Evolutionary conservation across 2,888 invertebrate genomes (phyloP).

Genomic region (Coenonympha glycerion): DNA sequence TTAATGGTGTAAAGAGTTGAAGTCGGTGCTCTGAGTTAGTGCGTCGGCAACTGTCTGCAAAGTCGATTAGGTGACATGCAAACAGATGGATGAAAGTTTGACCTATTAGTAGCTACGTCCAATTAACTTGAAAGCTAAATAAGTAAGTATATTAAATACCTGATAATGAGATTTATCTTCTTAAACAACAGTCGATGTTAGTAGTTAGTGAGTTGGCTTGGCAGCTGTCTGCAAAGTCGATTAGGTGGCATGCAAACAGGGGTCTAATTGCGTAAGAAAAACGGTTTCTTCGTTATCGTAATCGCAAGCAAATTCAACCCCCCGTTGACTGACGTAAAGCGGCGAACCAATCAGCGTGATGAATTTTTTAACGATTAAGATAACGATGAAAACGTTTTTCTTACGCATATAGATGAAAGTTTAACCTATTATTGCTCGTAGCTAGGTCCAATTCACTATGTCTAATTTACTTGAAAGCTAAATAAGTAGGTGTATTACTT

Average conservation of each 20-base stretch:
- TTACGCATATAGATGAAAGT: neutral
- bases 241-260: conserved; percentile 34
- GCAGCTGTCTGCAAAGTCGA: conserved; percentile 50
- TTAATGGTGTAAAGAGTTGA: conserved; percentile 70
- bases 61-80: conserved; percentile 47
- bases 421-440: too few relatives aligned
- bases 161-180: too few relatives aligned
- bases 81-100: neutral
- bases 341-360: too few relatives aligned
- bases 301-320: too few relatives aligned
- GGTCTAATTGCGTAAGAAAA: too few relatives aligned
- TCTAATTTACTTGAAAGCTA: neutral
- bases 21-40: conserved; percentile 58
- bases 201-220: conserved; percentile 55
- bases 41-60: conserved; percentile 46
- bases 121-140: neutral
- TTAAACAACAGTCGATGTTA: conserved; percentile 55
- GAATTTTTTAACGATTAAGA: too few relatives aligned
- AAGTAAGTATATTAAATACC: too few relatives aligned
- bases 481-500: too few relatives aligned
- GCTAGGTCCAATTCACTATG: neutral
- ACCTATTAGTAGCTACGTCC: too few relatives aligned
- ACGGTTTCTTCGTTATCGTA: too few relatives aligned
- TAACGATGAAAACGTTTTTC: too few relatives aligned
- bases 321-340: too few relatives aligned